A percentile compares a stretch with the other conserved stretches of the same genome.
These are phyloP conservation scores for Drosophila neoperkinsi DNA, from an alignment of 2,888 invertebrate species.

Conservation along the genomic window DNA sequence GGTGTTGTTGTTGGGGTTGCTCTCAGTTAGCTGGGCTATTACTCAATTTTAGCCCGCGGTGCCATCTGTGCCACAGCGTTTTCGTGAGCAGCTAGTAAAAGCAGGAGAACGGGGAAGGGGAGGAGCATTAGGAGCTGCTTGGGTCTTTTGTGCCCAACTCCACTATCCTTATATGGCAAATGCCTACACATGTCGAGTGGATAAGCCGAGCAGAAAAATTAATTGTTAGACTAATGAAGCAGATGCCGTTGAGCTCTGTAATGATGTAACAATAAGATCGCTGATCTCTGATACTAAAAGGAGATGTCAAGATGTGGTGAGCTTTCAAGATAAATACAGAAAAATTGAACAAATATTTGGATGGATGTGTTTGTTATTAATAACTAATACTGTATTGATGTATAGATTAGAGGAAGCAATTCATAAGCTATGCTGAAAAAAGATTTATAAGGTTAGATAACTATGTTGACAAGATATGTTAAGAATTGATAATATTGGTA, in stretches of 20 bases:
- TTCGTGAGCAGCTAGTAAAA: constrained; percentile 23
- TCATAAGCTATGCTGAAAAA: not conserved
- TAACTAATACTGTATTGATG: constrained; percentile 1
- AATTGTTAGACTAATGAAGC: constrained; percentile 75
- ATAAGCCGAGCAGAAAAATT: constrained; percentile 54
- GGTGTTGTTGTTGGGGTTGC: constrained; percentile 35
- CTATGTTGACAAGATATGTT: too few species aligned
- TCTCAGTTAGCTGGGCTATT: constrained; percentile 74
- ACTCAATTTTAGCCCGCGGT: constrained; percentile 76
- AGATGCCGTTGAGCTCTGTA: constrained; percentile 46
- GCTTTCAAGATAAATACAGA: constrained; percentile 33
- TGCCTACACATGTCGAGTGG: constrained; percentile 57
- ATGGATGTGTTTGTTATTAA: constrained; percentile 14
- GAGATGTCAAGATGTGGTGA: constrained; percentile 46
- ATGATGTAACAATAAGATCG: constrained; percentile 63
- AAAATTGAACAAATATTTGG: constrained; percentile 9
- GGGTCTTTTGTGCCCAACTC: constrained; percentile 17
- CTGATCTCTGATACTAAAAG: constrained; percentile 41
- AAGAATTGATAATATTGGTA: not conserved
- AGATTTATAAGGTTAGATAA: not conserved
- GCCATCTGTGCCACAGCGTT: constrained; percentile 50
- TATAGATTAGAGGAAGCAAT: not conserved
- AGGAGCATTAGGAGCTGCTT: constrained; percentile 1
- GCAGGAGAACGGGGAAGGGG: not conserved
- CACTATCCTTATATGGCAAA: constrained; percentile 63